A percentile compares a stretch with the other conserved stretches of the same genome.
Conservation (phyloP, 1,140 invertebrate species). For the Brachionus calyciflorus region DNA sequence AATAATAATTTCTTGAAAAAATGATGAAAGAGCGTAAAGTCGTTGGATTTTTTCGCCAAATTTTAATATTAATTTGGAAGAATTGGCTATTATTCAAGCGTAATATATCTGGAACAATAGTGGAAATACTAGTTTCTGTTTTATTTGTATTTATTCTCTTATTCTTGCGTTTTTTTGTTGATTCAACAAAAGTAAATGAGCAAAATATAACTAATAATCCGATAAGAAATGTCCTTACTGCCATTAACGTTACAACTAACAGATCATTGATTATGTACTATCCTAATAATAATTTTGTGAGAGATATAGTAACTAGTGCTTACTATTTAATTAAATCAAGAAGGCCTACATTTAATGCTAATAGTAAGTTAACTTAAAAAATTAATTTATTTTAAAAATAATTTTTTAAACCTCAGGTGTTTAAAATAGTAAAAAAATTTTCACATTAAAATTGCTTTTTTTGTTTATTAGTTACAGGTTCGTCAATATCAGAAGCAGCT, state of each 20-base stretch:
- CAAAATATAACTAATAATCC: constrained; percentile 15
- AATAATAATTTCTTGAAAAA: background rate
- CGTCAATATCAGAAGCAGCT: background rate
- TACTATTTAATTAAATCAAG: background rate
- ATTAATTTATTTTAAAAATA: background rate
- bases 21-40: constrained; percentile 43
- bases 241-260: constrained; percentile 11
- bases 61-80: constrained; percentile 39
- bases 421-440: too few species aligned
- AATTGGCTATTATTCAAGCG: constrained; percentile 37
- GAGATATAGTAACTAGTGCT: constrained; percentile 17
- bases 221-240: background rate
- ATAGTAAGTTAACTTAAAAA: background rate
- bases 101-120: constrained; percentile 7
- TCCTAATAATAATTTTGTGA: constrained; percentile 23
- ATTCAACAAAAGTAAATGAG: constrained; percentile 16
- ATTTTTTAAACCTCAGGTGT: too few species aligned
- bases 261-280: constrained; percentile 7
- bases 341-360: constrained; percentile 32
- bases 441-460: constrained; percentile 12
- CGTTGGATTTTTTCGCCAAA: constrained; percentile 30
- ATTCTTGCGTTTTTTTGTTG: constrained; percentile 33
- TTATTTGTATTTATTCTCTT: constrained; percentile 34
- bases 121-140: background rate
- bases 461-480: background rate